These are phyloP conservation scores for Trachelus tabidus DNA, from an alignment of 2,888 invertebrate genomes.

Conservation along the genomic window DNA sequence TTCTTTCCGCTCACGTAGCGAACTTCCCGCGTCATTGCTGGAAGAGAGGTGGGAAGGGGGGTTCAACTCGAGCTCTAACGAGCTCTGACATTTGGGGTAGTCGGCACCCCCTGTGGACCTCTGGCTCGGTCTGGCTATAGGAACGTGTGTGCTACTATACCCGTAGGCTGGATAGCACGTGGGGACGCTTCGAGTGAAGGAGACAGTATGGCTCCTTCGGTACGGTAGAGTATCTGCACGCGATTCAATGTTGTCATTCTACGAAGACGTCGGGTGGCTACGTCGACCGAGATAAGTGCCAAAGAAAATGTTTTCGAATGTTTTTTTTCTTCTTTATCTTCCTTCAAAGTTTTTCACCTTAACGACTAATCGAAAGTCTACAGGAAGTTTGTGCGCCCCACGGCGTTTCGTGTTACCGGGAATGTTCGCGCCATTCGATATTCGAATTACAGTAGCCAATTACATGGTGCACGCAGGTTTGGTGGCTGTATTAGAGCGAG, in stretches of 20 bases:
- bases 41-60: neutral
- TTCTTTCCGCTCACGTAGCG: conserved; percentile 59
- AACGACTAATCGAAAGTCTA: neutral
- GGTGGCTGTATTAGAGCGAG: neutral
- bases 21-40: conserved; percentile 10
- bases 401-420: neutral
- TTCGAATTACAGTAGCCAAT: neutral
- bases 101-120: conserved; percentile 12
- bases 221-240: neutral
- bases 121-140: neutral
- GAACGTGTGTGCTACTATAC: neutral
- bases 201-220: neutral
- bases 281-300: neutral
- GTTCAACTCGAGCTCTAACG: conserved; percentile 47
- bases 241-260: neutral
- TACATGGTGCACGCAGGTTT: neutral
- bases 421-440: neutral
- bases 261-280: neutral
- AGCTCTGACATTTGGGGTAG: conserved; percentile 58
- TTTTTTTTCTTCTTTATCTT: neutral
- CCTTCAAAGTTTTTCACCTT: neutral
- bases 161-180: neutral
- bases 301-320: neutral
- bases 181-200: neutral
- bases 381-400: neutral